Percentiles rank a stretch among this genome's conserved stretches.
phyloP scores from a whole-genome alignment of 2,113 vertebrate genomes.

The Pteropus alecto region DNA sequence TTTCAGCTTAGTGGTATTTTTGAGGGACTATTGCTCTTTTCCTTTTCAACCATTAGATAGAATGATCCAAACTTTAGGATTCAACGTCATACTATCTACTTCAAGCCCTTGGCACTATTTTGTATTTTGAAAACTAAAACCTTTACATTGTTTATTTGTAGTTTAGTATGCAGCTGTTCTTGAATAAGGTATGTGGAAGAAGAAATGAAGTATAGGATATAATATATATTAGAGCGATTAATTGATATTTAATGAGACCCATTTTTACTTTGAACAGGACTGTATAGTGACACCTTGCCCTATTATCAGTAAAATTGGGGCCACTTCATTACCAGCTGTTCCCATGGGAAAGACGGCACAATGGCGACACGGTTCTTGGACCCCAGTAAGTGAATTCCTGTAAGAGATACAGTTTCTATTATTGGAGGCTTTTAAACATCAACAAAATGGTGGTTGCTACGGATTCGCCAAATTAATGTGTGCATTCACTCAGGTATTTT shows the following conservation, averaged over 20 bases:
- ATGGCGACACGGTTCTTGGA: constrained; percentile 98
- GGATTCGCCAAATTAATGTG: background rate
- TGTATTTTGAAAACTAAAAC: background rate
- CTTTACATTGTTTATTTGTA: background rate
- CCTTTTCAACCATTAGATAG: background rate
- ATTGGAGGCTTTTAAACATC: background rate
- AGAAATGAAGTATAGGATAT: background rate
- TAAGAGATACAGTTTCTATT: background rate
- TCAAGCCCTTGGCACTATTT: background rate
- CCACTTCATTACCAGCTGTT: constrained; percentile 85
- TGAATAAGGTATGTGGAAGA: background rate
- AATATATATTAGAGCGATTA: background rate
- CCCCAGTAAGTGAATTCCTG: constrained; percentile 86
- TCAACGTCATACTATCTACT: background rate
- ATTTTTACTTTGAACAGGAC: constrained; percentile 81
- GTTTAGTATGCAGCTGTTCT: background rate
- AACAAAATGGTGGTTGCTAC: background rate
- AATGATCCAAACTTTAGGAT: background rate
- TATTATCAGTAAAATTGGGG: constrained; percentile 77
- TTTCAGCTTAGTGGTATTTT: background rate
- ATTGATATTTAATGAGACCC: background rate
- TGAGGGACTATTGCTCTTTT: background rate
- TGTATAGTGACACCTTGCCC: constrained; percentile 89
- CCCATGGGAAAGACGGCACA: constrained; percentile 84
- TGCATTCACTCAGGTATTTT: background rate